phyloP scores from a whole-genome alignment of 2,797 vertebrate genomes.

The Columba guinea region DNA sequence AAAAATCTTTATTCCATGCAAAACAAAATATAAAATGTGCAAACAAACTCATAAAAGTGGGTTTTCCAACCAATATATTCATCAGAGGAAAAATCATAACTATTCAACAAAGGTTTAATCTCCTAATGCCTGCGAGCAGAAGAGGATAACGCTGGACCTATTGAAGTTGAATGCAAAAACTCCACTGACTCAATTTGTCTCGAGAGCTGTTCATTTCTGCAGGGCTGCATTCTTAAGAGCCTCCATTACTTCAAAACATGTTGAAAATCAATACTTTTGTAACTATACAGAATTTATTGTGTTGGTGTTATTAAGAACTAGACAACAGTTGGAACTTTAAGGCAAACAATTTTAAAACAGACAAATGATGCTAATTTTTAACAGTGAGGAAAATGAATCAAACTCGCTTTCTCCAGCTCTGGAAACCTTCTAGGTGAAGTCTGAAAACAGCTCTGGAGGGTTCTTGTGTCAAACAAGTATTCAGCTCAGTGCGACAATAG shows the following conservation, averaged over 20 bases:
- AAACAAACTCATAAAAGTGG: background rate
- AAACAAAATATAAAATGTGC: background rate
- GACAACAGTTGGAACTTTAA: background rate
- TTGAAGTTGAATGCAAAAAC: background rate
- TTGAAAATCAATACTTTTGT: slow-evolving; percentile 48
- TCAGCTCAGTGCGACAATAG: background rate
- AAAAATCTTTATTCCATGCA: background rate
- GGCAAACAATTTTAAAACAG: slow-evolving; percentile 27
- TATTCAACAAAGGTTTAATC: background rate
- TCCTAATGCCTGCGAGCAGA: background rate
- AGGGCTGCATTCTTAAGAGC: background rate
- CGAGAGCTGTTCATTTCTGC: background rate
- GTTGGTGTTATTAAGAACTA: slow-evolving; percentile 11
- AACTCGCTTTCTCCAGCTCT: background rate
- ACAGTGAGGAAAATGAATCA: background rate
- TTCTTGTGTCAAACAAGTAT: background rate
- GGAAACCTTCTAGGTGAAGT: background rate
- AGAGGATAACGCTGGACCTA: background rate
- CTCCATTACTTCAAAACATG: slow-evolving; percentile 13
- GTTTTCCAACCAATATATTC: background rate
- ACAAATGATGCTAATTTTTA: slow-evolving; percentile 29
- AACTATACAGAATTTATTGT: slow-evolving; percentile 7
- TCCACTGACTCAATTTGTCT: background rate
- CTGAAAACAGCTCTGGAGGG: background rate
- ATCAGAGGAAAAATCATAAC: background rate